Base-by-base conservation (phyloP, 2,888 invertebrate species). In the Chesias legatella region DNA sequence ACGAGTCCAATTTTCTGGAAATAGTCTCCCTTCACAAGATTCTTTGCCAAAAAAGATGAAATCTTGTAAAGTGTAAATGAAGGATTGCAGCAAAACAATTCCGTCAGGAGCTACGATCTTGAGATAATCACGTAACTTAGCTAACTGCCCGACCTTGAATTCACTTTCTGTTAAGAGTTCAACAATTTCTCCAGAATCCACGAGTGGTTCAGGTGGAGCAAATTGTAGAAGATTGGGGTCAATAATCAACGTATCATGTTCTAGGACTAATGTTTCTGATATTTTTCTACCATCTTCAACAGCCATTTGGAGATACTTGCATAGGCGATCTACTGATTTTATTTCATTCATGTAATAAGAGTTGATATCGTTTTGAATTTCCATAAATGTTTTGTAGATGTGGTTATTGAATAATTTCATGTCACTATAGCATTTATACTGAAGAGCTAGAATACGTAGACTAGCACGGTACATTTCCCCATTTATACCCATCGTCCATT, bases 401-500 rank as follows among this genome's bases (percentile, higher is more conserved):
- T 74, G 70, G 53, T 81, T 57, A 64, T 81, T 79, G 58, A 89
- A 73, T 51, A 89, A 57, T 57, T 89, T 73, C 63, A 90, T 70
- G 56, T 83, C 78, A 48, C 72, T 56, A 33, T 74, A 72, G 49
- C 81, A 77, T 70, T 86, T 74, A 55, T 81, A 56, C 48, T 82
- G 72, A 49, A 78, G 56, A 49, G 70, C 79, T 17, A 60, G 48
- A 38, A 90, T 59, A 30, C 91, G 82, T 29, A 88, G 58, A 29
- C 67, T 75, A 1, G 81, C 78, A 48, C 92, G 76, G 41, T 73
- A 80, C 58, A 83, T 78, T 75, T 92, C 92, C 11, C 90, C 91
- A 37, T 83, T 79, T 3, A 90, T 64, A 6, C 88, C 91, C 64
- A 84, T 83, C 9, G 74, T 73, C 91, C 92, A 92, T 67, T 92